A percentile compares a stretch with the other conserved stretches of the same genome.
phyloP scores from a whole-genome alignment of 2,113 vertebrate species.

The Poeciliopsis turrubarensis region DNA sequence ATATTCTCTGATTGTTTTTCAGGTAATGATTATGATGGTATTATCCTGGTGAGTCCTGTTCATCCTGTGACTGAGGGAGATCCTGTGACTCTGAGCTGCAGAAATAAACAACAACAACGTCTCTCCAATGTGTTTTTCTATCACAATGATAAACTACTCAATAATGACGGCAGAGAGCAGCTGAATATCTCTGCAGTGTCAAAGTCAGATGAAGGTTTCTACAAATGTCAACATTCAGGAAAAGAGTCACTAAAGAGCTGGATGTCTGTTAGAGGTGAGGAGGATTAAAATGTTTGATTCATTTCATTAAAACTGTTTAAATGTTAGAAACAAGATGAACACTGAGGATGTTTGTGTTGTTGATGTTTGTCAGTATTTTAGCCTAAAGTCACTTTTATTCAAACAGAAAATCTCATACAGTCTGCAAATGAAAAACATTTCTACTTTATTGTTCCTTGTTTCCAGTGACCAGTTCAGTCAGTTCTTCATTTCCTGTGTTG shows the following conservation, averaged over 20 bases:
- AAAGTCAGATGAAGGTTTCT: conserved; percentile 51
- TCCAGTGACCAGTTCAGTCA: background rate
- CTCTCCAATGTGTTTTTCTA: conserved; percentile 31
- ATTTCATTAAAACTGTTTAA: background rate
- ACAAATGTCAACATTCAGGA: conserved; percentile 29
- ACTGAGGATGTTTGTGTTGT: background rate
- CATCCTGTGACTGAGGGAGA: conserved; percentile 53
- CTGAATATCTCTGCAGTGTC: conserved; percentile 45
- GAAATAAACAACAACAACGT: background rate
- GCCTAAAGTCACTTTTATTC: background rate
- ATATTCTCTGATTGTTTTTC: conserved; percentile 1
- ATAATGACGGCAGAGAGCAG: conserved; percentile 8
- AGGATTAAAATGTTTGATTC: background rate
- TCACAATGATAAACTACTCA: conserved; percentile 32
- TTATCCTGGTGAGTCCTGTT: conserved; percentile 49
- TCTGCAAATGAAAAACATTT: background rate
- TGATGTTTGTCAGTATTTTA: too few relatives aligned
- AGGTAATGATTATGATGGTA: background rate
- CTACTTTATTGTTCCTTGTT: background rate
- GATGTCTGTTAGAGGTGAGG: conserved; percentile 46
- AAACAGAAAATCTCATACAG: too few relatives aligned
- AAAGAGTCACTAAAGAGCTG: conserved; percentile 27
- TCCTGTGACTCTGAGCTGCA: conserved; percentile 50
- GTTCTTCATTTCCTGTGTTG: background rate
- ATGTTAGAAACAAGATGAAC: conserved; percentile 30